Percentiles rank a stretch among this genome's conserved stretches.
phyloP scores from a whole-genome alignment of 1,140 invertebrate genomes.

The Macrosteles quadrilineatus region DNA sequence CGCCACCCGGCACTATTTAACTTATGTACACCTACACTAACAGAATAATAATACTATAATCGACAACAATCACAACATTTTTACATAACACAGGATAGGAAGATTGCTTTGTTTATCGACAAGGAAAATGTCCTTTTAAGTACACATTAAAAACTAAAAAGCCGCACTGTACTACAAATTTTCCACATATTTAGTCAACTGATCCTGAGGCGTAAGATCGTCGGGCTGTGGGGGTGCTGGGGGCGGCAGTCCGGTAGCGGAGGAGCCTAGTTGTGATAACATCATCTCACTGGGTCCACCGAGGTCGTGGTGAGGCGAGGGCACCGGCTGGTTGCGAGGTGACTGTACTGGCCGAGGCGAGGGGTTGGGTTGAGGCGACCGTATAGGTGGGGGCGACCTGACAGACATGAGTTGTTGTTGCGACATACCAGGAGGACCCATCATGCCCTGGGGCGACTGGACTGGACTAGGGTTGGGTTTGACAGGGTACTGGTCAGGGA shows the following conservation, averaged over 20 bases:
- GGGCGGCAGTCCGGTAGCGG: constrained; percentile 51
- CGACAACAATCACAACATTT: constrained; percentile 17
- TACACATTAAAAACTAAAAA: constrained; percentile 25
- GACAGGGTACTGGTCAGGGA: constrained; percentile 48
- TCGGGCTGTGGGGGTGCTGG: constrained; percentile 51
- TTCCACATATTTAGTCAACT: constrained; percentile 90
- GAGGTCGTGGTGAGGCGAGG: constrained; percentile 62
- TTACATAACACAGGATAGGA: constrained; percentile 13
- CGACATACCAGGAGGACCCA: constrained; percentile 68
- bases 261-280: constrained; percentile 49
- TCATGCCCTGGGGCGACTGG: constrained; percentile 70
- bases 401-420: constrained; percentile 75
- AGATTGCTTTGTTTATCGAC: constrained; percentile 26
- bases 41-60: constrained; percentile 25
- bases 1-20: background rate
- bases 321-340: constrained; percentile 69
- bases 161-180: constrained; percentile 68
- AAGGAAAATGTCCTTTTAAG: constrained; percentile 7
- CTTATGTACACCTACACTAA: constrained; percentile 1
- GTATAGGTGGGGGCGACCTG: constrained; percentile 74
- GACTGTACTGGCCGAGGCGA: constrained; percentile 74
- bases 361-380: constrained; percentile 75
- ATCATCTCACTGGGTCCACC: constrained; percentile 51
- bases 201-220: constrained; percentile 83
- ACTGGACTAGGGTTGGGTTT: constrained; percentile 69